A percentile compares a stretch with the other conserved stretches of the same genome.
Conservation (phyloP, 2,888 invertebrate species). For the Cephus pygmeus region DNA sequence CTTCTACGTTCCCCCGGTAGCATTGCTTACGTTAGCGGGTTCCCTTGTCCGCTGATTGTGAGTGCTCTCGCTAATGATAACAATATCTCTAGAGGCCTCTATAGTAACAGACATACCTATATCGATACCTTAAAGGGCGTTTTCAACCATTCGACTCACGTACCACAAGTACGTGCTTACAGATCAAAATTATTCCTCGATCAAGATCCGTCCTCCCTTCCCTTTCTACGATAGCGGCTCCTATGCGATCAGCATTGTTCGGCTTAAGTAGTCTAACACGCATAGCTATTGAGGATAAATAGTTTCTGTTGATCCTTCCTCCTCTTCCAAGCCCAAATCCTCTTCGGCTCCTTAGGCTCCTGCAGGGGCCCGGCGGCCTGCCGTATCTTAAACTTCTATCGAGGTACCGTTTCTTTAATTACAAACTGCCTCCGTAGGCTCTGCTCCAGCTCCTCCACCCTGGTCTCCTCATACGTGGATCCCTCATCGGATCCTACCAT, state of each 20-base stretch:
- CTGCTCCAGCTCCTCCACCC: conserved; percentile 10
- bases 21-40: neutral
- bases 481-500: conserved; percentile 5
- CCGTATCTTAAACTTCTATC: conserved; percentile 32
- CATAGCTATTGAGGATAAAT: neutral
- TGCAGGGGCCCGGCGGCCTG: neutral
- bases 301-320: conserved; percentile 4
- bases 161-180: neutral
- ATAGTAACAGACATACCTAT: neutral
- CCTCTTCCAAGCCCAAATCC: neutral
- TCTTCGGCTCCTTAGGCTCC: neutral
- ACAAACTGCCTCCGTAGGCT: conserved; percentile 37
- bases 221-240: conserved; percentile 4
- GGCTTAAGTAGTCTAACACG: conserved; percentile 6
- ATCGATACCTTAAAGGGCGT: neutral
- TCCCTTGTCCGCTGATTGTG: neutral
- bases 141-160: neutral
- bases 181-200: conserved; percentile 25
- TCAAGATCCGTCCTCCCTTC: conserved; percentile 20
- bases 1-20: neutral
- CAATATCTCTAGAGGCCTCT: neutral
- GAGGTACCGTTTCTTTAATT: conserved; percentile 53
- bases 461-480: conserved; percentile 14
- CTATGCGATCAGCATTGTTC: conserved; percentile 27
- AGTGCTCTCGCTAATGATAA: neutral